Percentiles rank a stretch among this genome's conserved stretches.
Evolutionary conservation across 2,113 vertebrate genomes (phyloP).

Genomic region (Sceloporus tristichus): DNA sequence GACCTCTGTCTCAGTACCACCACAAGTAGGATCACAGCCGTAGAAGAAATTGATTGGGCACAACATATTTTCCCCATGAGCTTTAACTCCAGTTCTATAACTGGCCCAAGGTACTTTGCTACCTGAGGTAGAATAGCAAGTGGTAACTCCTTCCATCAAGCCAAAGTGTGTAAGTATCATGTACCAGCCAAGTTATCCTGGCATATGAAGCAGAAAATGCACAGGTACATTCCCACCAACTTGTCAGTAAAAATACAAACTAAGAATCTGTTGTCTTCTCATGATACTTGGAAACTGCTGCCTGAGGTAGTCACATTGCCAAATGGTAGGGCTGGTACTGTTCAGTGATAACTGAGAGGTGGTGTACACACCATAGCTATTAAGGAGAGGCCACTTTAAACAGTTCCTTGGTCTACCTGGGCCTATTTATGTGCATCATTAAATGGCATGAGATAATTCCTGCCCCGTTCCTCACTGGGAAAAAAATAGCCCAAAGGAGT

Average conservation of each 20-base stretch:
- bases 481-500: not conserved
- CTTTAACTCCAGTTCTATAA: not conserved
- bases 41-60: not conserved
- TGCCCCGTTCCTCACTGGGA: not conserved
- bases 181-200: too few relatives aligned
- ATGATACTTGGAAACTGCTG: too few relatives aligned
- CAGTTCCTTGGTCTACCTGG: not conserved
- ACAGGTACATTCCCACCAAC: too few relatives aligned
- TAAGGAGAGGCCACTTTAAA: not conserved
- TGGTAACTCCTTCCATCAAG: not conserved
- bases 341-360: not conserved
- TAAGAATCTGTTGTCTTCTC: too few relatives aligned
- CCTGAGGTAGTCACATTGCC: too few relatives aligned
- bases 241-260: too few relatives aligned
- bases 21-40: not conserved
- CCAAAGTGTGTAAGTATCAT: not conserved
- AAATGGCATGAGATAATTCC: not conserved
- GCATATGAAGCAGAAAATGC: too few relatives aligned
- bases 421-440: not conserved
- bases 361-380: not conserved
- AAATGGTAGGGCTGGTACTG: not conserved
- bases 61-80: not conserved
- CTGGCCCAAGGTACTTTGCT: not conserved
- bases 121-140: not conserved
- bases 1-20: not conserved